Evolutionary conservation across 2,888 invertebrate species (phyloP), one percentile per base, ranked within the genome.

Genomic region (Alviniconcha strummeri): DNA sequence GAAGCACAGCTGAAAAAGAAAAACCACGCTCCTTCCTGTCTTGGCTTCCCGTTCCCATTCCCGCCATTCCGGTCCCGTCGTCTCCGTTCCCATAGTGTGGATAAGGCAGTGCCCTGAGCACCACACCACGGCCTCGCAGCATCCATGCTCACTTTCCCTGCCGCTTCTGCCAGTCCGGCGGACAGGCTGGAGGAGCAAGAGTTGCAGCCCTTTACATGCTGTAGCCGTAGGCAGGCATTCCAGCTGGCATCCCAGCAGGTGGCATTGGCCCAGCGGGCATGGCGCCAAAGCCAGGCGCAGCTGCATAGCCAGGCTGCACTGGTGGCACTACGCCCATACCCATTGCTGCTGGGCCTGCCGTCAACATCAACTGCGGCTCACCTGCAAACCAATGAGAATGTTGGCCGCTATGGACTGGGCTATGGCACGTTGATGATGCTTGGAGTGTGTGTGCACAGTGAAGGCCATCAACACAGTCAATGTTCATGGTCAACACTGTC

Each of bases 301-400:
- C 84, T 54, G 80, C 84, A 75, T 86, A 86, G 19, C 86, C 88
- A 52, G 89, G 87, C 72, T 85, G 87, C 13, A 11, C 9, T 11
- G 89, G 88, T 55, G 90, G 89, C 87, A 91, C 90, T 55, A 89
- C 88, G 19, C 87, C 87, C 76, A 86, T 89, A 69, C 97, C 76
- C 88, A 90, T 90, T 54, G 87, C 85, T 60, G 86, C 88, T 67
- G 97, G 97, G 81, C 98, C 98, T 84, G 98, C 98, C 57, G 99
- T 99, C 91, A 99, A 95, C 99, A 99, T 99, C 90, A 99, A 95
- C 94, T 98, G 98, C n/a, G 98, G 98, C 94, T 99, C 98, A 79
- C 87, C 92, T 92, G 86, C 3, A 86, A 88, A 76, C n/a, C 55
- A 75, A 7, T 17, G 17, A 75, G 5, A 5, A 55, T 17, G 15